These are phyloP conservation scores for Eurois occulta DNA, from an alignment of 2,888 invertebrate genomes.

Conservation along the genomic window DNA sequence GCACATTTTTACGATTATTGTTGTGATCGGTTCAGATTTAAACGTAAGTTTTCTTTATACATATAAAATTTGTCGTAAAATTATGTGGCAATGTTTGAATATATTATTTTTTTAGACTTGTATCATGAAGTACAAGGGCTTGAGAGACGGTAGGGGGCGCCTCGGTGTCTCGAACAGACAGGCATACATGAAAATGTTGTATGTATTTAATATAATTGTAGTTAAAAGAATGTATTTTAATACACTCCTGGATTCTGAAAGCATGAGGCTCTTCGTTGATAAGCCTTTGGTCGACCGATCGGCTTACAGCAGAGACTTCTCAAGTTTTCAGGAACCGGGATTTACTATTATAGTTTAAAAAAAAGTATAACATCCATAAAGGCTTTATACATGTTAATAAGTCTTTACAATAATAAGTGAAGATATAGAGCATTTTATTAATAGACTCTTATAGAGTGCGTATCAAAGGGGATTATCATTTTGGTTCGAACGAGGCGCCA, in stretches of 20 bases:
- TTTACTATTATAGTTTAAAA: constrained; percentile 14
- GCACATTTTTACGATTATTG: constrained; percentile 1
- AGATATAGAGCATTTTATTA: constrained; percentile 25
- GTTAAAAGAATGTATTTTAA: constrained; percentile 41
- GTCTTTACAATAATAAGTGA: constrained; percentile 25
- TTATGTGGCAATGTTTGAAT: constrained; percentile 69
- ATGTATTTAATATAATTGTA: constrained; percentile 29
- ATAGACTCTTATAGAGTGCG: constrained; percentile 37
- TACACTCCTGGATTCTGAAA: constrained; percentile 19
- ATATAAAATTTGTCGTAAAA: constrained; percentile 62
- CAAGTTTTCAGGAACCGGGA: constrained; percentile 4
- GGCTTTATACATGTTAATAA: constrained; percentile 17
- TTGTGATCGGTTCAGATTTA: constrained; percentile 23
- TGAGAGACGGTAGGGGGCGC: constrained; percentile 33
- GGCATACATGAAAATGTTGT: constrained; percentile 2
- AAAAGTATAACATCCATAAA: constrained; percentile 4
- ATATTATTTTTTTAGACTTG: constrained; percentile 66
- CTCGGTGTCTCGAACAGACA: constrained; percentile 35
- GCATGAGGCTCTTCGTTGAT: not conserved
- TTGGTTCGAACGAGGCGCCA: constrained; percentile 36
- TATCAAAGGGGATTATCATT: constrained; percentile 2
- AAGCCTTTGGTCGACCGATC: not conserved
- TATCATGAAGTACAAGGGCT: constrained; percentile 65
- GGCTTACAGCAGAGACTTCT: not conserved
- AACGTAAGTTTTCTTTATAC: constrained; percentile 41